Conservation (phyloP, 2,113 vertebrate species). For the Toxostoma redivivum region DNA sequence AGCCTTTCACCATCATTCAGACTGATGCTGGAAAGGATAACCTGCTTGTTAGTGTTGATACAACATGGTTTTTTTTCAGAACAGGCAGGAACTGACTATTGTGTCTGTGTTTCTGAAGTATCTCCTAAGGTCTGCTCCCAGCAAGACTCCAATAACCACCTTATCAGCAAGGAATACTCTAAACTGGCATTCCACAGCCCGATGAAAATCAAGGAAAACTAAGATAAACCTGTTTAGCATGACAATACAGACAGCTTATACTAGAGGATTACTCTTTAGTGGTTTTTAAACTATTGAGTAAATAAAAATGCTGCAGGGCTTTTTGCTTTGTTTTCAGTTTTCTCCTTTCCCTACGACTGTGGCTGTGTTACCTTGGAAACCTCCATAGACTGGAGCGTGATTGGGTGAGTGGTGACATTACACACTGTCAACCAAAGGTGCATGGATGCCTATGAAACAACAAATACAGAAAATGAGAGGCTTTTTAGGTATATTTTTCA, state of each 20-base stretch:
- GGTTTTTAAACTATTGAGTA: constrained; percentile 57
- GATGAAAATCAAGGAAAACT: not conserved
- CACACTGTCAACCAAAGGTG: constrained; percentile 43
- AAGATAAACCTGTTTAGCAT: constrained; percentile 1
- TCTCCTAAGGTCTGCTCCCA: not conserved
- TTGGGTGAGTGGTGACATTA: constrained; percentile 16
- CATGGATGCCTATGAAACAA: not conserved
- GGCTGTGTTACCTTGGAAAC: constrained; percentile 73
- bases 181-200: not conserved
- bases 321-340: constrained; percentile 36
- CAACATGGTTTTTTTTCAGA: not conserved
- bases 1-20: not conserved
- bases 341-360: not conserved
- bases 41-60: not conserved
- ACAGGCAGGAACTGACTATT: not conserved
- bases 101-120: not conserved
- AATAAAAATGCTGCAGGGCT: constrained; percentile 51
- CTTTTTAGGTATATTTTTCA: not conserved
- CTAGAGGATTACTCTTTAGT: constrained; percentile 58
- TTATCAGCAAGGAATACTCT: not conserved
- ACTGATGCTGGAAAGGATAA: not conserved
- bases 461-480: not conserved
- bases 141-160: not conserved
- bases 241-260: constrained; percentile 5
- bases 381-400: constrained; percentile 17